Percentiles rank a stretch among this genome's conserved stretches.
Evolutionary conservation across 2,888 invertebrate species (phyloP).

Genomic region (Pterobdella sp.): DNA sequence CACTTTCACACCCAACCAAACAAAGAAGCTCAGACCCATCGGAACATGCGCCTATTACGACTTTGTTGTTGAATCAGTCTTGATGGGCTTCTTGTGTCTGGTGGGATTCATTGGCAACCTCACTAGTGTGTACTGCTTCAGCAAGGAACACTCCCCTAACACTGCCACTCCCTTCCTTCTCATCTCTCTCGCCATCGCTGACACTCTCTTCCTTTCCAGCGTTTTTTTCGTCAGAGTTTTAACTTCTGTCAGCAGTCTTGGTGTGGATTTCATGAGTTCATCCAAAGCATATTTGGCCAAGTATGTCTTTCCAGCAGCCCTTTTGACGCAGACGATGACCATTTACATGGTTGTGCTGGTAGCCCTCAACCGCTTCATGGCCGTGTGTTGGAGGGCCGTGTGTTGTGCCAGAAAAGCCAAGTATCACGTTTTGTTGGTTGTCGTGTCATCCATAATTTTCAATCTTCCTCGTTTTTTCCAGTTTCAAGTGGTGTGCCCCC

Average conservation of each 20-base stretch:
- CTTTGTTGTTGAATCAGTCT: constrained; percentile 38
- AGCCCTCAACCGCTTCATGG: constrained; percentile 38
- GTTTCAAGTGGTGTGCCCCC: constrained; percentile 30
- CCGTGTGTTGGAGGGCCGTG: constrained; percentile 37
- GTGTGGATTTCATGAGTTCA: constrained; percentile 22
- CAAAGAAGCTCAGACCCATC: not conserved
- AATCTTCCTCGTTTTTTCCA: constrained; percentile 40
- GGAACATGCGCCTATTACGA: constrained; percentile 35
- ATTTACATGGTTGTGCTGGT: constrained; percentile 39
- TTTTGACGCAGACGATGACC: constrained; percentile 37
- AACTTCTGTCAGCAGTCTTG: constrained; percentile 35
- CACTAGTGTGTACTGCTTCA: constrained; percentile 37
- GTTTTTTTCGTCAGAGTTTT: constrained; percentile 37
- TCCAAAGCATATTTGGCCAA: constrained; percentile 36
- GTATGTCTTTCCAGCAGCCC: constrained; percentile 38
- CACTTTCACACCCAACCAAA: not conserved
- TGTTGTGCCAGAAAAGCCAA: constrained; percentile 37
- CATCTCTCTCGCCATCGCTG: constrained; percentile 37
- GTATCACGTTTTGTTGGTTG: constrained; percentile 36
- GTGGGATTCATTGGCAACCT: constrained; percentile 39
- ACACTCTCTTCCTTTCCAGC: constrained; percentile 37
- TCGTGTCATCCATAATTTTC: constrained; percentile 35
- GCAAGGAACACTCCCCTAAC: constrained; percentile 34
- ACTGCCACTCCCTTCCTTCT: constrained; percentile 39
- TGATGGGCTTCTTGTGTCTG: constrained; percentile 38